Evolutionary conservation across 2,113 vertebrate genomes (phyloP), one percentile per base, ranked within the genome.

Genomic region (Macaca nemestrina): DNA sequence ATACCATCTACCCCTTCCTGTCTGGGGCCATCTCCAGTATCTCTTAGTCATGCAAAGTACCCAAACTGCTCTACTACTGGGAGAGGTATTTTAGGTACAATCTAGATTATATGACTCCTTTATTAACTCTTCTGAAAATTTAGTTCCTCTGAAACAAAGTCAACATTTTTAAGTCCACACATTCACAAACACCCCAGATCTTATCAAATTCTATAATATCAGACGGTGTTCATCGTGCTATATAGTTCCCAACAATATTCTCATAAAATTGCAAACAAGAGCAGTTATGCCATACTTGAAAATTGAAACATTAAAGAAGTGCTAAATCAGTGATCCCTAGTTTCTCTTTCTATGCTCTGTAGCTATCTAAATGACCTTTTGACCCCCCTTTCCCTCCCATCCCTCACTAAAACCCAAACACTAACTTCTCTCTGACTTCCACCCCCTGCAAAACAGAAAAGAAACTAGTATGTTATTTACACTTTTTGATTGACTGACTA

Each of bases 401-500:
- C 70, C 70, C 61, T 83, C 84, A 68, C 48, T 30, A 88, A 61
- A 64, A 45, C 75, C 50, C 75, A 92, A 96, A 92, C 45, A 93
- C 80, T 70, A 93, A 70, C 96, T 95, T 89, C 61, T 97, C 75
- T 93, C 87, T 95, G 92, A 97, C 87, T 80, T 93, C 87, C 64
- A 93, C 64, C 20, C 87, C 52, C 86, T 89, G 68, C 92, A 97
- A 96, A 93, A 95, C 80, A 96, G 94, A 97, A 95, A 97, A 91
- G 95, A 87, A 83, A 78, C 78, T 57, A 59, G 52, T 59, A 92
- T 92, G 79, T 92, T 97, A 97, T 96, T 97, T 96, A 95, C 57
- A 96, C 93, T 95, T 96, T 97, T 76, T 84, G 94, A 96, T 80
- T 97, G 96, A 97, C 95, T 97, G 82, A 97, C 95, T 97, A 78